Evolutionary conservation across 2,797 vertebrate species (phyloP).

Genomic region (Ceyx erithaca): DNA sequence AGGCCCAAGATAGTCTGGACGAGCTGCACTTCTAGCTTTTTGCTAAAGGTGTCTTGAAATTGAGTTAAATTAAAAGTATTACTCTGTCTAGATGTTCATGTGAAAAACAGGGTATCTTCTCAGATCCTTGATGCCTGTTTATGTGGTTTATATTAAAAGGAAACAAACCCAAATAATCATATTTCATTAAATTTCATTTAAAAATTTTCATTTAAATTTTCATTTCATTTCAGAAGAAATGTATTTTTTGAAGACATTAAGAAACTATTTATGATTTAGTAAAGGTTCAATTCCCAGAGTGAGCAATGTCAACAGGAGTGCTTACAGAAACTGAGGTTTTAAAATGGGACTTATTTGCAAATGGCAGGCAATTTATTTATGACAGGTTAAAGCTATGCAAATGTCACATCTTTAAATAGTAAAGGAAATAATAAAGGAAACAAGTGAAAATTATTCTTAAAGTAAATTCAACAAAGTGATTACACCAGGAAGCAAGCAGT

Average conservation of each 20-base stretch:
- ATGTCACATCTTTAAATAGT: neutral
- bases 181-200: neutral
- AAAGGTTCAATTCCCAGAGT: neutral
- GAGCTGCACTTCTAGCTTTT: neutral
- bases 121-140: neutral
- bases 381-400: neutral
- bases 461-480: neutral
- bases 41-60: neutral
- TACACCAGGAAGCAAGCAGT: neutral
- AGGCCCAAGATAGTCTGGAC: neutral
- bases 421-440: no score
- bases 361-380: neutral
- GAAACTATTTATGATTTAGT: no score
- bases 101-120: neutral
- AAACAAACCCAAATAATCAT: neutral
- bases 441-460: neutral
- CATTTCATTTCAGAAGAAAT: neutral
- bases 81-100: neutral
- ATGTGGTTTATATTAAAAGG: neutral
- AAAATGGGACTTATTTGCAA: constrained; percentile 10
- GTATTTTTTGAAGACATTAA: neutral
- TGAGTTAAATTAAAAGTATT: neutral
- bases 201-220: no score
- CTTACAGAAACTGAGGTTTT: neutral
- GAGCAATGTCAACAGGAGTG: neutral